Conservation (phyloP, 2,797 vertebrate genomes). For the Sphenopsis melanotis region DNA sequence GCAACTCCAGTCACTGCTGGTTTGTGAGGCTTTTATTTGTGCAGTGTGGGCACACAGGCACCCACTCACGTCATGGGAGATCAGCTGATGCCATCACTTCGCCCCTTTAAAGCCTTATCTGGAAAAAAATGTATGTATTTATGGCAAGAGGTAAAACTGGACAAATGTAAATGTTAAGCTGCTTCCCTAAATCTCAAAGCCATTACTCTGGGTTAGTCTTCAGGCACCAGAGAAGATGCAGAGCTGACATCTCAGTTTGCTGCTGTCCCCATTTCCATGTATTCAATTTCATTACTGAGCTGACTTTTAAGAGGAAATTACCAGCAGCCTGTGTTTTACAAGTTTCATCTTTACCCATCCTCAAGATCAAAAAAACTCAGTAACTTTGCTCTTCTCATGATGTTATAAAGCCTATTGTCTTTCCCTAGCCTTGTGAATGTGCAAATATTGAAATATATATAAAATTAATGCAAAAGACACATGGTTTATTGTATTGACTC, state of each 20-base stretch:
- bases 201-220: neutral
- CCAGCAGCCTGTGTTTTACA: neutral
- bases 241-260: neutral
- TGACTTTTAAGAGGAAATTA: neutral
- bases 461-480: neutral
- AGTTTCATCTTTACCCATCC: neutral
- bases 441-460: neutral
- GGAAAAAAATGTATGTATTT: neutral
- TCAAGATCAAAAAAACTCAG: neutral
- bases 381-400: neutral
- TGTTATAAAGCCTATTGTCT: neutral
- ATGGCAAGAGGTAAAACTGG: neutral
- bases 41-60: accelerated
- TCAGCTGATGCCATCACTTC: neutral
- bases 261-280: neutral
- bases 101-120: neutral
- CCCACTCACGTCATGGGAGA: neutral
- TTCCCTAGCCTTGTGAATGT: neutral
- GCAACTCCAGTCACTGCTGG: neutral
- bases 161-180: neutral
- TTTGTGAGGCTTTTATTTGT: neutral
- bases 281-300: neutral
- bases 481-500: neutral
- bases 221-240: neutral
- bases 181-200: neutral